Base-by-base conservation (phyloP, 1,140 invertebrate species). In the Drosophila nannoptera region DNA sequence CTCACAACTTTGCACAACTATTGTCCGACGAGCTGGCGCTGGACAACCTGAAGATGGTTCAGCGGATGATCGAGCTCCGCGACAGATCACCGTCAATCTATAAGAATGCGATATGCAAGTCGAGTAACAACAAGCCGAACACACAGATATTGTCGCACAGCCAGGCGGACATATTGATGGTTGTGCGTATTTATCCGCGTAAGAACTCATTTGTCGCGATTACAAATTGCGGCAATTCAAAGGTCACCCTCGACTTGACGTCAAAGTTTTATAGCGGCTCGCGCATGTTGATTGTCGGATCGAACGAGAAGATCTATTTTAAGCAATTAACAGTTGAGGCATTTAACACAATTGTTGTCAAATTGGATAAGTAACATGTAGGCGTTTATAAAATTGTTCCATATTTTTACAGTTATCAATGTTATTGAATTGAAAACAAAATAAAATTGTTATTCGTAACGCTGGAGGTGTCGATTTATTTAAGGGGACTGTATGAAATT, bases 101-200 rank as follows among this genome's bases (percentile, higher is more conserved):
- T 76, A 91, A 94, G 56, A 94, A 93, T 66, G 91, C 92, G 5
- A 92, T 93, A 35, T 91, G 91, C 62, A 95, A 94, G 81, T 91
- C 94, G 29, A 92, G 92, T 4, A 89, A 89, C 43, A 90, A 91
- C 53, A 81, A 91, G 32, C 92, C 92, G 22, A 95, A 95, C 89
- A 92, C 92, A 63, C 91, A 92, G 77, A 90, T 94, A 32, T 7
- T 70, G 33, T 92, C 92, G 87, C 91, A 93, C 74, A 91, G 91
- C 11, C 90, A 91, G 14, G 90, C 92, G 38, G 92, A 94, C 75
- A 90, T 95, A 16, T 81, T 96, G 7, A 92, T 95, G 0, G 90
- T 96, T 43, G 94, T 95, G 73, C 91, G 95, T 38, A 94, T 92
- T 91, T 96, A 94, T 89, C 94, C 95, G 5, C 91, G 95, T 12